Base-by-base conservation (phyloP, 2,113 vertebrate genomes). In the Lonchura striata region DNA sequence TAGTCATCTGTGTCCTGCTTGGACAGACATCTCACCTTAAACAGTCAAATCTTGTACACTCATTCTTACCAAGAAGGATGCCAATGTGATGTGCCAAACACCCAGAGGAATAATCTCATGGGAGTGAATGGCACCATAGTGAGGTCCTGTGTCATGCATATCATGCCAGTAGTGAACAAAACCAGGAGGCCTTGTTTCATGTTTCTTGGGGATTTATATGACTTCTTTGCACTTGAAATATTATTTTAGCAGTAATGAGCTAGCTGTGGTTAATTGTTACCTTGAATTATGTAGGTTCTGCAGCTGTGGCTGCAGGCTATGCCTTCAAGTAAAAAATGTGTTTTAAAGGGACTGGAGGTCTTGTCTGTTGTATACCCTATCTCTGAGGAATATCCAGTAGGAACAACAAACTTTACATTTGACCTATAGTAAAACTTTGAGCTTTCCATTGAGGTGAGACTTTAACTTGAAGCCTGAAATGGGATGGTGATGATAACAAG, bases 181-280 rank as follows among this genome's bases (percentile, higher is more conserved):
- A 63, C 10, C 7, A 4, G 23, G 66, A 95, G 82, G 80, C 65
- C 92, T 95, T 88, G 60, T 92, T 93, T 95, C n/a, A 1, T 65
- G 28, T 86, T 95, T 93, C 86, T 61, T 70, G 42, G 80, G 71
- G 68, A 85, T 81, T 94, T 79, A 68, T 37, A 30, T 42, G 49
- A 91, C 61, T 94, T 82, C 52, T 92, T 92, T 84, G 74, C 81
- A 76, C 86, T 94, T 88, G 88, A 72, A 82, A 46, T 87, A 84
- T 84, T 88, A 91, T 86, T 94, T 92, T 56, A 86, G 80, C 74
- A 46, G 31, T 92, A 91, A 91, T 64, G 77, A 91, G 69, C 44
- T 94, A 75, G 56, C 56, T 86, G 86, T 86, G 72, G 83, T 68
- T 94, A 94, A 90, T 74, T 90, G 86, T 90, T 94, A 92, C 56